These are phyloP conservation scores for Darevskia mixta DNA, from an alignment of 2,797 vertebrate species.

Conservation along the genomic window DNA sequence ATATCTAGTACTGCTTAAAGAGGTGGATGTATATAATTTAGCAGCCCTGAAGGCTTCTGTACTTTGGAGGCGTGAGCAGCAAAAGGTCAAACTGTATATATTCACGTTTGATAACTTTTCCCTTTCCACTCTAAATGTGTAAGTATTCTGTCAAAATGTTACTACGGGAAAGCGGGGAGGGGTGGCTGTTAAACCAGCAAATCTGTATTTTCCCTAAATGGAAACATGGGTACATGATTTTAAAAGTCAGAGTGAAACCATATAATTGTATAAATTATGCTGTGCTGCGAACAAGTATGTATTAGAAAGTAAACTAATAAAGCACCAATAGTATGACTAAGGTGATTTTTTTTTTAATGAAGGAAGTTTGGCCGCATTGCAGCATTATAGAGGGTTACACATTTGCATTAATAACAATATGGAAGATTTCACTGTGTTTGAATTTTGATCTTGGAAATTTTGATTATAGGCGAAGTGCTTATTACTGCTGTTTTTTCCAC, in stretches of 20 bases:
- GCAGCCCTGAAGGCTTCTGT: conserved; percentile 15
- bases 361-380: not conserved
- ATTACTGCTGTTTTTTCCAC: not conserved
- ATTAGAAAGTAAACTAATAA: conserved; percentile 28
- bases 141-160: conserved; percentile 58
- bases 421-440: conserved; percentile 31
- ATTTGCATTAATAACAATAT: conserved; percentile 30
- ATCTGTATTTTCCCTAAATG: conserved; percentile 49
- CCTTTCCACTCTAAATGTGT: conserved; percentile 65
- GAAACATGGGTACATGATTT: conserved; percentile 43
- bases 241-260: conserved; percentile 50
- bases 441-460: conserved; percentile 28
- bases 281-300: conserved; percentile 63
- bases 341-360: conserved; percentile 40
- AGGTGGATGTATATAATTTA: conserved; percentile 36
- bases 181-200: conserved; percentile 36
- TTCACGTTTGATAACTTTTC: conserved; percentile 63
- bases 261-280: conserved; percentile 63
- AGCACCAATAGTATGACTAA: conserved; percentile 45
- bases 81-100: conserved; percentile 71
- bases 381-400: conserved; percentile 3
- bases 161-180: conserved; percentile 39
- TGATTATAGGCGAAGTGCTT: not conserved
- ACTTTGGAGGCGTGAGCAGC: conserved; percentile 47
- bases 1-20: conserved; percentile 8